A percentile compares a stretch with the other conserved stretches of the same genome.
Conservation (phyloP, 1,140 invertebrate species). For the Araneus ventricosus region DNA sequence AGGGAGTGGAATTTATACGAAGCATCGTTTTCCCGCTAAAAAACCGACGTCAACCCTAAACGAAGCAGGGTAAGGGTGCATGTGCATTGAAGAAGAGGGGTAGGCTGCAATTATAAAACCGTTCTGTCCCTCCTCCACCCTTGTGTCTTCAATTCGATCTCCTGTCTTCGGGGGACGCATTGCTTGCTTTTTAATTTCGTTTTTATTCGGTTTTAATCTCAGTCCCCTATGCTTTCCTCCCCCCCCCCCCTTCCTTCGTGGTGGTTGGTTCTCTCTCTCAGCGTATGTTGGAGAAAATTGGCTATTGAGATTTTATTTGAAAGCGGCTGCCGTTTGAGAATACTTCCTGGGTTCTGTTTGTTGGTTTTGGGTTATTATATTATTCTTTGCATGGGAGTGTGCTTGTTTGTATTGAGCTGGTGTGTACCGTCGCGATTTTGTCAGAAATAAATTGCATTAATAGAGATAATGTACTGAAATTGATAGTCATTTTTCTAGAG, state of each 20-base stretch:
- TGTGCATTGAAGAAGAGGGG: not conserved
- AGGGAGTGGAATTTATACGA: not conserved
- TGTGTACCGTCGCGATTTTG: not conserved
- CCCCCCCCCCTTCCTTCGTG: too few species aligned
- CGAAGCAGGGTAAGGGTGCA: not conserved
- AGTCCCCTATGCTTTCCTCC: not conserved
- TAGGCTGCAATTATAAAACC: not conserved
- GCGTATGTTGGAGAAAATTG: not conserved
- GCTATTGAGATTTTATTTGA: conserved; percentile 17
- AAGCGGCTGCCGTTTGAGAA: not conserved
- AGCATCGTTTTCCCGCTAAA: not conserved
- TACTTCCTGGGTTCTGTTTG: not conserved
- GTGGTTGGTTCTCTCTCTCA: not conserved
- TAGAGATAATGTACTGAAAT: too few species aligned
- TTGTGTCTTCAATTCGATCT: not conserved
- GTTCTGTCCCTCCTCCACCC: not conserved
- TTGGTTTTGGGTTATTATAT: not conserved
- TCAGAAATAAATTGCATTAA: too few species aligned
- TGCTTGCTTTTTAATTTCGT: conserved; percentile 12
- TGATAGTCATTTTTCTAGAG: too few species aligned
- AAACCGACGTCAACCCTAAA: not conserved
- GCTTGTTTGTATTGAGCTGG: not conserved
- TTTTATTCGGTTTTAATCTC: conserved; percentile 33
- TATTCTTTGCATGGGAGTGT: not conserved
- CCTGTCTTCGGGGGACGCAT: not conserved